Evolutionary conservation across 2,797 vertebrate genomes (phyloP).

Genomic region (Sebastes paucispinis): DNA sequence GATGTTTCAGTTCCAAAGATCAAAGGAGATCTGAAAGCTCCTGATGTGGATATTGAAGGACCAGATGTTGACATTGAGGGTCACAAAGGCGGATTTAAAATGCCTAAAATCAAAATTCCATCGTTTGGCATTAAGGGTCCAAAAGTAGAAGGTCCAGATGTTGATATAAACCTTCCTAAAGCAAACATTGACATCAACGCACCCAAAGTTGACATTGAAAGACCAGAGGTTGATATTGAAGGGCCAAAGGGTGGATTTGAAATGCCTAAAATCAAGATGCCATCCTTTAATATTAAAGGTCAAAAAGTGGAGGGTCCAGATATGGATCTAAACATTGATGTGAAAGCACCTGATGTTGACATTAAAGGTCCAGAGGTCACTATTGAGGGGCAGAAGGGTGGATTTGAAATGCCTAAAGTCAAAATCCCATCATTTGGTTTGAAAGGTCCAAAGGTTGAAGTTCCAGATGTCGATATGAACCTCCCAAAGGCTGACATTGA

Average conservation of each 20-base stretch:
- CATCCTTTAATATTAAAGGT: too few relatives aligned
- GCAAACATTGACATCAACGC: not conserved
- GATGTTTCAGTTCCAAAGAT: conserved; percentile 42
- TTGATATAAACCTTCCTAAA: not conserved
- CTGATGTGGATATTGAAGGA: conserved; percentile 2
- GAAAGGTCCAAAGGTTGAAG: conserved; percentile 10
- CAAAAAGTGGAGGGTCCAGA: too few relatives aligned
- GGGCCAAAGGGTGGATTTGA: not conserved
- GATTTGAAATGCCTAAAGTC: not conserved
- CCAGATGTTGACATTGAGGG: conserved; percentile 9
- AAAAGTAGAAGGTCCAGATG: not conserved
- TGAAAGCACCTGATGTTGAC: not conserved
- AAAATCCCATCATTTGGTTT: conserved; percentile 42
- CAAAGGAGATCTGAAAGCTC: conserved; percentile 38
- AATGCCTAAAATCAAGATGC: too few relatives aligned
- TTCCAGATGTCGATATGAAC: conserved; percentile 27
- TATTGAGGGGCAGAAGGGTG: not conserved
- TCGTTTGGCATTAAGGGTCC: not conserved
- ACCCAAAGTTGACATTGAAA: conserved; percentile 1
- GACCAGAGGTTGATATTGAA: not conserved
- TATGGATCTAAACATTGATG: too few relatives aligned
- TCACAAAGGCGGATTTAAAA: not conserved
- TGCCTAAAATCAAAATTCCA: conserved; percentile 33
- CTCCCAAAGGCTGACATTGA: not conserved
- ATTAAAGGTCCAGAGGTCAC: not conserved